Evolutionary conservation across 2,113 vertebrate genomes (phyloP).

Genomic region (Tragelaphus scriptus): DNA sequence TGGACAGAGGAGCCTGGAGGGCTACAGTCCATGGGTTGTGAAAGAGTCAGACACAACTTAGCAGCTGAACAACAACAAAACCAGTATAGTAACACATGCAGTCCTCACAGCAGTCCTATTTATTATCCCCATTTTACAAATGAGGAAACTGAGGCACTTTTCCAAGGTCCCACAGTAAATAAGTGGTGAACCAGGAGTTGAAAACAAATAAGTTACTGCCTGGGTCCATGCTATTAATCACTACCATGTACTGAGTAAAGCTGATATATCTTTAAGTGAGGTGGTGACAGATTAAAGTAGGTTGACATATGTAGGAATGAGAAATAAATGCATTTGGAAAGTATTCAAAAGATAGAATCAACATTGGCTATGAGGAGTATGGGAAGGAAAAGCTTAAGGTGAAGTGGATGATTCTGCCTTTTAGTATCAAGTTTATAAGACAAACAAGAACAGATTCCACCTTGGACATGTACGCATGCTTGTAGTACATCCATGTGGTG

Average conservation of each 20-base stretch:
- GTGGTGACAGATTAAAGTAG: not conserved
- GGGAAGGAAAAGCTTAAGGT: not conserved
- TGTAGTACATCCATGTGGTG: not conserved
- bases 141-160: not conserved
- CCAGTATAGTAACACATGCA: not conserved
- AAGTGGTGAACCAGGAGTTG: not conserved
- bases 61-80: not conserved
- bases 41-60: not conserved
- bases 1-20: not conserved
- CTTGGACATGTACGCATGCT: not conserved
- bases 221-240: not conserved
- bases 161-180: not conserved
- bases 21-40: not conserved
- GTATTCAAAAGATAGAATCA: not conserved
- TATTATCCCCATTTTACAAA: not conserved
- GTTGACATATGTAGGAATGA: not conserved
- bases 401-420: not conserved
- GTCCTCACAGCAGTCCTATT: not conserved
- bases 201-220: not conserved
- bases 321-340: not conserved
- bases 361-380: not conserved
- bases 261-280: not conserved
- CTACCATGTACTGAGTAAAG: not conserved
- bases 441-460: not conserved
- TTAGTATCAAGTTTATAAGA: not conserved